Conservation (phyloP, 1,140 invertebrate genomes). For the Apis florea region DNA sequence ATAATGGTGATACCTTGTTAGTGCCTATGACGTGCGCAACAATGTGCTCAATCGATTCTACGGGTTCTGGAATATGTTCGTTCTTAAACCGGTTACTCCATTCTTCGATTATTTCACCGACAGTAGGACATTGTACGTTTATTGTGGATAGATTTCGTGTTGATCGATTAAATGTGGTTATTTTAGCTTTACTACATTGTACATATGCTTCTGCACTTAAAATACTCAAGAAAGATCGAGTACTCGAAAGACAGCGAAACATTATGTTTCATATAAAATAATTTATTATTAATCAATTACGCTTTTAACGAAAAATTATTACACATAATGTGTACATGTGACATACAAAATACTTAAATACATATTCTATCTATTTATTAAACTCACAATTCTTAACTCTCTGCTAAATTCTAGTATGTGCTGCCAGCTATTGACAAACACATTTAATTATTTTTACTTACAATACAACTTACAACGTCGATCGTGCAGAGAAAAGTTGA, state of each 20-base stretch:
- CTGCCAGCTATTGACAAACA: slow-evolving; percentile 49
- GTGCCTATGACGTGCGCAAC: slow-evolving; percentile 73
- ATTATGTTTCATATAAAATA: slow-evolving; percentile 29
- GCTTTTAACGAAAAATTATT: background rate
- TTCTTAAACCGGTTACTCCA: slow-evolving; percentile 73
- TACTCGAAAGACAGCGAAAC: slow-evolving; percentile 33
- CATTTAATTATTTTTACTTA: slow-evolving; percentile 21
- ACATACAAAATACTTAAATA: background rate
- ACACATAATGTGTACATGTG: background rate
- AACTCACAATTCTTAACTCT: background rate
- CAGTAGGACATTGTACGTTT: slow-evolving; percentile 24
- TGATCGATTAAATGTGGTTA: background rate
- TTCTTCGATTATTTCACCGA: slow-evolving; percentile 58
- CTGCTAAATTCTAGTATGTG: background rate
- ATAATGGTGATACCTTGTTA: slow-evolving; percentile 68
- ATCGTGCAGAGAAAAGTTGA: background rate
- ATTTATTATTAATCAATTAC: background rate
- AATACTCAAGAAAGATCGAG: background rate
- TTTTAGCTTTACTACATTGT: background rate
- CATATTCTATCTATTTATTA: background rate
- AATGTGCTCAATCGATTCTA: slow-evolving; percentile 77
- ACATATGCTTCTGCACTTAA: background rate
- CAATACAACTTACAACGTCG: slow-evolving; percentile 19
- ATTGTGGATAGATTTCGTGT: background rate
- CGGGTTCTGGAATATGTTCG: slow-evolving; percentile 72